Evolutionary conservation across 2,797 vertebrate species (phyloP), one percentile per base, ranked within the genome.

Genomic region (Scomberomorus guttatus): DNA sequence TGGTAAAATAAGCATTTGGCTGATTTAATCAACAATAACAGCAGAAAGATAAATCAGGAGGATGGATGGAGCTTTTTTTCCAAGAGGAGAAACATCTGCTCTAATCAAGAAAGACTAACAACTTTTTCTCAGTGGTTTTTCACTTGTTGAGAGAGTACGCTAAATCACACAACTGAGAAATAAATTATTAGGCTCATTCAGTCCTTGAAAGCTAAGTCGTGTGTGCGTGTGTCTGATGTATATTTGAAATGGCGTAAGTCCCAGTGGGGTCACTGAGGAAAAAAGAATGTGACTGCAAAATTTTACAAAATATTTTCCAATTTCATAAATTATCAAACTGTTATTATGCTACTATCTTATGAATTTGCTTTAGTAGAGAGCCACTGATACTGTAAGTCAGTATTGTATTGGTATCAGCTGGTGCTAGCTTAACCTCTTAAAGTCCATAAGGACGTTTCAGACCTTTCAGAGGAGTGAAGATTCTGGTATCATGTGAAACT

Each of bases 31-130:
- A 85, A 72, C 75, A 63, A 65, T 65, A 52, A 80, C 74, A 75
- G 76, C 74, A 75, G 70, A 2, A 54, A 79, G 87, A 92, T 86
- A 80, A 85, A 85, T 89, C 79, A 87, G 24, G 46, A 86, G 84
- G 90, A 92, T 86, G 29, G 54, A 94, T 82, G 59, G 46, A 79
- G 52, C 0, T 14, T 73, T 81, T 85, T 84, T 18, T 24, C 72
- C 65, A 77, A 69, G 77, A 89, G 79, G 59, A 84, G 82, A 90
- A 92, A 90, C 91, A 92, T 90, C 88, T 92, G 89, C 84, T 80
- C 64, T 87, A 91, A 94, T 94, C 84, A 91, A 86, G 84, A 83
- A 88, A 87, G 81, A 89, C 83, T 71, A 91, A 92, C 75, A 83
- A 71, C 69, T 69, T 72, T 74, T 77, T 61, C 77, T 79, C 57